These are phyloP conservation scores for Catotricha subobsoleta DNA, from an alignment of 2,888 invertebrate genomes.

Conservation along the genomic window DNA sequence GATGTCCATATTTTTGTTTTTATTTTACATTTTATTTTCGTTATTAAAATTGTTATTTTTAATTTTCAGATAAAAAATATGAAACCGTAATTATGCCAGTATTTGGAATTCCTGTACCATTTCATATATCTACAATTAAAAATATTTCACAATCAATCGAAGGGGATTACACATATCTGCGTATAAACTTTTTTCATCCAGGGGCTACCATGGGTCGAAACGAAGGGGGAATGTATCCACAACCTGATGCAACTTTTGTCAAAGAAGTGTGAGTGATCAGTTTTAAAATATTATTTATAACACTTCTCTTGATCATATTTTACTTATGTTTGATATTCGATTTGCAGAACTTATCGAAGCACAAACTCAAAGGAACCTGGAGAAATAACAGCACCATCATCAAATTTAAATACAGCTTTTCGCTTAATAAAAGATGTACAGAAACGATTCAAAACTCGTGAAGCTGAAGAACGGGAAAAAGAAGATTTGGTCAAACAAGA, in stretches of 20 bases:
- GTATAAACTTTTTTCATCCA: constrained; percentile 97
- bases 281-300: neutral
- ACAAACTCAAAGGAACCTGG: constrained; percentile 96
- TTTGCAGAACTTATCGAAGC: constrained; percentile 75
- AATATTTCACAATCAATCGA: constrained; percentile 98
- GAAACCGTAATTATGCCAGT: constrained; percentile 97
- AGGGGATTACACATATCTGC: constrained; percentile 95
- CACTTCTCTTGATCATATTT: neutral
- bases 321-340: neutral
- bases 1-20: too few relatives aligned
- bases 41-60: neutral
- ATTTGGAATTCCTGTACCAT: constrained; percentile 90
- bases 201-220: constrained; percentile 90
- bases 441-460: constrained; percentile 93
- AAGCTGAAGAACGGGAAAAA: constrained; percentile 96
- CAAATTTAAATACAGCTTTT: constrained; percentile 92
- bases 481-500: constrained; percentile 99
- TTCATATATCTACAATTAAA: constrained; percentile 97
- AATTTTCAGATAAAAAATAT: constrained; percentile 69
- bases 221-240: constrained; percentile 78
- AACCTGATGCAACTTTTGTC: constrained; percentile 91
- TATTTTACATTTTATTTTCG: constrained; percentile 3
- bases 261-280: constrained; percentile 75
- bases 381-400: constrained; percentile 80
- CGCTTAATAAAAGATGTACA: constrained; percentile 97